Conservation (phyloP, 2,113 vertebrate species). For the Callipepla californica region DNA sequence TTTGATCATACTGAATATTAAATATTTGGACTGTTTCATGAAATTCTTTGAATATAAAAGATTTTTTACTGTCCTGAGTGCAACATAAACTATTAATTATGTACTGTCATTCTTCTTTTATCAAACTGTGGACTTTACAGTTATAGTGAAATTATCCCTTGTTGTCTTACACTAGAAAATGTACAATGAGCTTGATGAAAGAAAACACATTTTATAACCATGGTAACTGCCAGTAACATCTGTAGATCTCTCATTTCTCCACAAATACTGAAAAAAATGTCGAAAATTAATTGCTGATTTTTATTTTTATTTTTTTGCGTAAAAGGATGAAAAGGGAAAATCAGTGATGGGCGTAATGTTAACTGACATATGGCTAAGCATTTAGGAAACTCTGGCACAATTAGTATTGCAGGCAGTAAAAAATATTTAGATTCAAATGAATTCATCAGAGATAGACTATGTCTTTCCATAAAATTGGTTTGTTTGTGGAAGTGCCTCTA, state of each 20-base stretch:
- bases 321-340: conserved; percentile 15
- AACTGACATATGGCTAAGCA: conserved; percentile 59
- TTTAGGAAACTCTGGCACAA: conserved; percentile 45
- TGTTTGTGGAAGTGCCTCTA: conserved; percentile 5
- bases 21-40: conserved; percentile 38
- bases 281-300: neutral
- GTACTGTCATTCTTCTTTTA: conserved; percentile 32
- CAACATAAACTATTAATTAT: conserved; percentile 64
- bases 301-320: conserved; percentile 23
- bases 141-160: conserved; percentile 45
- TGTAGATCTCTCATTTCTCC: conserved; percentile 54
- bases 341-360: conserved; percentile 60
- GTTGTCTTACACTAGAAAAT: conserved; percentile 61
- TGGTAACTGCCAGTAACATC: conserved; percentile 67
- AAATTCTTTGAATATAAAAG: conserved; percentile 17
- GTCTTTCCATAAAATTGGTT: neutral
- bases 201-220: conserved; percentile 65
- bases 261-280: conserved; percentile 55
- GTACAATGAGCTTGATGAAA: conserved; percentile 59
- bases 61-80: conserved; percentile 17
- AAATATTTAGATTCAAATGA: conserved; percentile 66
- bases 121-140: conserved; percentile 50
- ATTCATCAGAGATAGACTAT: conserved; percentile 49
- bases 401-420: conserved; percentile 18
- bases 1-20: conserved; percentile 15